These are phyloP conservation scores for Drosophila parabipectinata DNA, from an alignment of 1,140 invertebrate genomes.

Conservation along the genomic window DNA sequence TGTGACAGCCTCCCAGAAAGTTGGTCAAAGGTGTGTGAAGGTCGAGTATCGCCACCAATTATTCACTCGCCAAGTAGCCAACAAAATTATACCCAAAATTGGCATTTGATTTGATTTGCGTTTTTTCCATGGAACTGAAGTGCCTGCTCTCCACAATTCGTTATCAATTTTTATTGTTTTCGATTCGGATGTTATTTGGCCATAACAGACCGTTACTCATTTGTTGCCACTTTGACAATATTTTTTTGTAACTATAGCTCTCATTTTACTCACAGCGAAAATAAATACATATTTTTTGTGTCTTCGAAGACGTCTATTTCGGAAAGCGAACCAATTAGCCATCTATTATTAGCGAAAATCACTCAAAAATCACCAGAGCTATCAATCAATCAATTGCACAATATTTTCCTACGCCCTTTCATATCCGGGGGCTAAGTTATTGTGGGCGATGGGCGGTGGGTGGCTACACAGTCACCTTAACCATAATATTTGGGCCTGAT, in stretches of 20 bases:
- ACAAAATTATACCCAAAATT: constrained; percentile 22
- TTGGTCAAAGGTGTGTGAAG: constrained; percentile 35
- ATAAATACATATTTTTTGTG: constrained; percentile 12
- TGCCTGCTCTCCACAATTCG: constrained; percentile 8
- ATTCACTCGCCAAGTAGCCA: constrained; percentile 9
- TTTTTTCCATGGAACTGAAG: constrained; percentile 18
- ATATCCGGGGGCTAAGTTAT: constrained; percentile 10
- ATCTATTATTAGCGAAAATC: constrained; percentile 25
- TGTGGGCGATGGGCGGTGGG: background rate
- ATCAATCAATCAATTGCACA: constrained; percentile 39
- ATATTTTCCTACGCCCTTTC: constrained; percentile 34
- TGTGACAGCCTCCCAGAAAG: constrained; percentile 42
- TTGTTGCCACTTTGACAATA: constrained; percentile 22
- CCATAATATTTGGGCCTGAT: constrained; percentile 41
- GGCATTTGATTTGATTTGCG: constrained; percentile 16
- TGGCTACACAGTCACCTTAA: constrained; percentile 3
- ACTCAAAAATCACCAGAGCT: constrained; percentile 24
- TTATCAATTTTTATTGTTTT: constrained; percentile 33
- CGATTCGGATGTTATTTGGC: background rate
- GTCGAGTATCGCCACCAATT: constrained; percentile 14
- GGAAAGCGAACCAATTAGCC: constrained; percentile 22
- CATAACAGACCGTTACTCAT: background rate
- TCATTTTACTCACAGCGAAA: background rate
- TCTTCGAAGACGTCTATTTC: background rate
- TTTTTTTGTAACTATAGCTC: constrained; percentile 13